A percentile compares a stretch with the other conserved stretches of the same genome.
phyloP scores from a whole-genome alignment of 2,113 vertebrate genomes.

The Corythornis madagascariensis region DNA sequence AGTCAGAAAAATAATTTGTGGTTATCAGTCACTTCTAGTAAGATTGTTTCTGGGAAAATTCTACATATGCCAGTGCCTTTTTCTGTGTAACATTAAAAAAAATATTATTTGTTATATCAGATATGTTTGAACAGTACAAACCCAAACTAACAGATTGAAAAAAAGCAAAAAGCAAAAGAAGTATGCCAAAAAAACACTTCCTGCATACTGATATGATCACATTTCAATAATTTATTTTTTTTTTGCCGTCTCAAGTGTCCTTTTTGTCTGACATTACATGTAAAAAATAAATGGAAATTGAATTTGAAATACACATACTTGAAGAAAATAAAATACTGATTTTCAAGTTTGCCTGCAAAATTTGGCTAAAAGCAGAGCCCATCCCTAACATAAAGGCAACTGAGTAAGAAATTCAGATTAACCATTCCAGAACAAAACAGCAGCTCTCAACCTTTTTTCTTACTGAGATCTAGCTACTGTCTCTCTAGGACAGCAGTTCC shows the following conservation, averaged over 20 bases:
- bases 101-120: neutral
- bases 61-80: neutral
- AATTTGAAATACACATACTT: neutral
- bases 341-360: neutral
- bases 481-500: neutral
- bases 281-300: neutral
- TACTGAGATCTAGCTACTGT: neutral
- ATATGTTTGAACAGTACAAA: neutral
- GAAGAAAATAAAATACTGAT: neutral
- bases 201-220: neutral
- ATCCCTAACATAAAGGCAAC: neutral
- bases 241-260: neutral
- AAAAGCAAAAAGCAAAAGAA: neutral
- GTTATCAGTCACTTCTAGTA: neutral
- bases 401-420: neutral
- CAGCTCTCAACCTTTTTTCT: neutral
- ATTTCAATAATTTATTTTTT: neutral
- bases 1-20: neutral
- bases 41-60: neutral
- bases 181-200: neutral
- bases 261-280: neutral
- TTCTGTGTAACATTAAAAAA: neutral
- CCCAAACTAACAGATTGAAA: neutral
- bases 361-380: neutral
- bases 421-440: neutral